Evolutionary conservation across 1,140 invertebrate genomes (phyloP).

Genomic region (Sminthurides bifidus): DNA sequence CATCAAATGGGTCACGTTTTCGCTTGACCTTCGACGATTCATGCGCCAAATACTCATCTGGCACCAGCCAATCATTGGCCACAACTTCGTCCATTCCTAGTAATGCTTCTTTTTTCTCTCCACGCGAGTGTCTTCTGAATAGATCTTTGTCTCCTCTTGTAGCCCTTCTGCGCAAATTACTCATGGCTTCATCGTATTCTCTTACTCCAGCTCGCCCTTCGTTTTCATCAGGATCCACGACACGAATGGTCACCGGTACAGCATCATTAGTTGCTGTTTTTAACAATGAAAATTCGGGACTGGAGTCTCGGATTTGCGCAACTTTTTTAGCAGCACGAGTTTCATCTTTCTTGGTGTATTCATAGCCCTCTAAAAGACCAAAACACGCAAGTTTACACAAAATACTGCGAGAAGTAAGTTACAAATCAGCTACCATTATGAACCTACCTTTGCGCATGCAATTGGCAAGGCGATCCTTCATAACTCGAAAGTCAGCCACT

Average conservation of each 20-base stretch:
- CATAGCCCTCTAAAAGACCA: constrained; percentile 3
- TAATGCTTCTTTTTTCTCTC: constrained; percentile 10
- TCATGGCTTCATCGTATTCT: constrained; percentile 17
- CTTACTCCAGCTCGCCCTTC: constrained; percentile 16
- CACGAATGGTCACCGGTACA: constrained; percentile 13
- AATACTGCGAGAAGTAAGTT: not conserved
- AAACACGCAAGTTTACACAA: not conserved
- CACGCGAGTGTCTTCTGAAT: not conserved
- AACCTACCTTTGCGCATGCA: constrained; percentile 5
- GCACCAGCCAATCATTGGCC: constrained; percentile 19
- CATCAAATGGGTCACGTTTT: constrained; percentile 23
- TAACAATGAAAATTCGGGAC: constrained; percentile 11
- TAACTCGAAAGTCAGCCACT: constrained; percentile 5
- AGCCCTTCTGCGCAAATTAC: not conserved
- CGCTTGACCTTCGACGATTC: constrained; percentile 11
- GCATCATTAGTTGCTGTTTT: not conserved
- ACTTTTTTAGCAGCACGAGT: not conserved
- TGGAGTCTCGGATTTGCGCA: not conserved
- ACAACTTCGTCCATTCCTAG: constrained; percentile 14
- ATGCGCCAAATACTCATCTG: constrained; percentile 5
- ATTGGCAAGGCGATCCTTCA: constrained; percentile 2
- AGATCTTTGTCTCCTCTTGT: not conserved
- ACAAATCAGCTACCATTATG: not conserved
- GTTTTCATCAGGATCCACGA: constrained; percentile 26
- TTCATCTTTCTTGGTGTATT: constrained; percentile 16